Conservation (phyloP, 2,113 vertebrate genomes). For the Notiomystis cincta region DNA sequence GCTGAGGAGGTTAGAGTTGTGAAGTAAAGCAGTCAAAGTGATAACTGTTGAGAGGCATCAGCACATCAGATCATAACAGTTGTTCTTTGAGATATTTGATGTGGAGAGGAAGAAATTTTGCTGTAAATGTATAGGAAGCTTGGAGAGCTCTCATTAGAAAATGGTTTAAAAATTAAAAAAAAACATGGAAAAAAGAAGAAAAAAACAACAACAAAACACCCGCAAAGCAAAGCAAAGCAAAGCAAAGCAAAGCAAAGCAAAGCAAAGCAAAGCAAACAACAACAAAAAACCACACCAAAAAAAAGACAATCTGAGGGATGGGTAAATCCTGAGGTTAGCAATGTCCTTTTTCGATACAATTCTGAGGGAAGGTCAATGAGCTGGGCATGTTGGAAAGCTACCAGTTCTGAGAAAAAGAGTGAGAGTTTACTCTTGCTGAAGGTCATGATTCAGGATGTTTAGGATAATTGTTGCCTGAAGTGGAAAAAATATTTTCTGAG, state of each 20-base stretch:
- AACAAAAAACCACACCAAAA: too few relatives aligned
- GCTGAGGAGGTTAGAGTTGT: background rate
- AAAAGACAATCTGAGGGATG: background rate
- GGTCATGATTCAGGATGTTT: background rate
- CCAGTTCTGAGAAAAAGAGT: background rate
- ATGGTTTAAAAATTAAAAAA: fast-evolving
- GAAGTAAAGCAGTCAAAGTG: background rate
- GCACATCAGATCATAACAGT: background rate
- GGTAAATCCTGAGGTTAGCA: background rate
- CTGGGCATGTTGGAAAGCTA: background rate
- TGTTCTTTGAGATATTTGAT: background rate
- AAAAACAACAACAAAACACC: background rate
- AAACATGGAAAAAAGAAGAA: background rate
- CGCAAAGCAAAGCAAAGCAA: too few relatives aligned
- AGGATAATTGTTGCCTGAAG: background rate
- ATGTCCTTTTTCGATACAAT: background rate
- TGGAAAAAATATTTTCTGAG: background rate
- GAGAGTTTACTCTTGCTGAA: background rate
- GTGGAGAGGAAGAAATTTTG: background rate
- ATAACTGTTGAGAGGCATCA: background rate
- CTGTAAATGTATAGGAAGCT: background rate
- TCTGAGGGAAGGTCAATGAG: background rate
- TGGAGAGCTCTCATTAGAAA: background rate
- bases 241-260: too few relatives aligned
- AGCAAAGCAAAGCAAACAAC: too few relatives aligned